phyloP scores from a whole-genome alignment of 2,113 vertebrate species.

The Herpailurus yagouaroundi region DNA sequence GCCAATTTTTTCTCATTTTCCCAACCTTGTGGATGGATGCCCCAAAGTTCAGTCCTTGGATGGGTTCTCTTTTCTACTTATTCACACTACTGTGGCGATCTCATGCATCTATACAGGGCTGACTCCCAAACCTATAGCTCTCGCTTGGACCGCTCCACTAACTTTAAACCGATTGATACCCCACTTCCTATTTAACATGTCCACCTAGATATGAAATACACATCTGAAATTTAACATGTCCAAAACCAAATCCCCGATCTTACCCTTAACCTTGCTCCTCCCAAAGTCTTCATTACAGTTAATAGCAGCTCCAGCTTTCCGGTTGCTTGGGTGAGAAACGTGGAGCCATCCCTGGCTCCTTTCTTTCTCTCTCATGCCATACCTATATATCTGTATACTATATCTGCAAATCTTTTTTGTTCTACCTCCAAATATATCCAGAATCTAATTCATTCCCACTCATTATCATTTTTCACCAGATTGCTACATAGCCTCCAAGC shows the following conservation, averaged over 20 bases:
- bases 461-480: not conserved
- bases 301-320: not conserved
- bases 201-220: not conserved
- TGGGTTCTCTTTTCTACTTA: not conserved
- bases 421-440: not conserved
- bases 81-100: not conserved
- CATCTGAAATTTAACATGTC: not conserved
- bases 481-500: not conserved
- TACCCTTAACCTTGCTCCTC: not conserved
- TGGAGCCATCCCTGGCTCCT: too few species aligned
- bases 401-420: not conserved
- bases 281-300: not conserved
- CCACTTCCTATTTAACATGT: not conserved
- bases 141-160: not conserved
- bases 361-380: not conserved
- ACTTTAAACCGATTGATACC: not conserved
- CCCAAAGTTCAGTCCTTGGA: not conserved
- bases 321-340: not conserved
- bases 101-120: not conserved
- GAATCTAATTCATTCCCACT: not conserved
- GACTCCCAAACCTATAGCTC: not conserved
- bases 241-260: not conserved
- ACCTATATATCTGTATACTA: not conserved
- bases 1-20: not conserved
- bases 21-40: not conserved